Evolutionary conservation across 2,888 invertebrate species (phyloP), one percentile per base, ranked within the genome.

Genomic region (Congeria kusceri): DNA sequence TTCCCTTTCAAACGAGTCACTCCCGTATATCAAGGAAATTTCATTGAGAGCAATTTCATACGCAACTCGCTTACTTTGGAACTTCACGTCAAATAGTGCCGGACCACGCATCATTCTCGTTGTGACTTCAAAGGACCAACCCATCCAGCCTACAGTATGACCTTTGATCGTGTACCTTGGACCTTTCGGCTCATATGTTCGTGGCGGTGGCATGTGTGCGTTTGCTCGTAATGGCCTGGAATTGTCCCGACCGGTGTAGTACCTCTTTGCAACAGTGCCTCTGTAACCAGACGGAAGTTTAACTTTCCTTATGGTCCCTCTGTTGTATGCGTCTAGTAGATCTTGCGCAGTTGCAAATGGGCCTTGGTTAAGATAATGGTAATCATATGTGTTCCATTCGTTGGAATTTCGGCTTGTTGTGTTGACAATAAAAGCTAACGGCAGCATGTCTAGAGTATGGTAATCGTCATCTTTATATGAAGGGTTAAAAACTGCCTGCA

Each of bases 311-410:
- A 85, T 62, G 9, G 49, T 61, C 3, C 72, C 76, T 32, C 47
- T 69, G 3, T 27, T 61, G 61, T 81, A 85, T 3, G 57, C 75
- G 15, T 63, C 25, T 3, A 75, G 49, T 5, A 85, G 32, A 9
- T 74, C 69, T 15, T 65, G 58, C 0, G 72, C 70, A 25, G 70
- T 75, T 7, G 44, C n/a, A 69, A 67, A 85, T 3, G 85, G 85
- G 20, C 85, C 85, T 47, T 83, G 83, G 47, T 83, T 85, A 7
- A 85, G n/a, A 57, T 83, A 85, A 53, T 68, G 83, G 25, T 74
- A 65, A 29, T 70, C 65, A 63, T 75, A 72, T 11, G 73, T 72
- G 44, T 66, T 77, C 85, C 85, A 85, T 0, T 70, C 44, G 0
- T 72, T 73, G 1, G 44, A 28, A 47, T 81, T 64, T 56, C 62